Percentiles rank a stretch among this genome's conserved stretches.
phyloP scores from a whole-genome alignment of 92 coral and sea anemone species.

The Porites divaricata region DNA sequence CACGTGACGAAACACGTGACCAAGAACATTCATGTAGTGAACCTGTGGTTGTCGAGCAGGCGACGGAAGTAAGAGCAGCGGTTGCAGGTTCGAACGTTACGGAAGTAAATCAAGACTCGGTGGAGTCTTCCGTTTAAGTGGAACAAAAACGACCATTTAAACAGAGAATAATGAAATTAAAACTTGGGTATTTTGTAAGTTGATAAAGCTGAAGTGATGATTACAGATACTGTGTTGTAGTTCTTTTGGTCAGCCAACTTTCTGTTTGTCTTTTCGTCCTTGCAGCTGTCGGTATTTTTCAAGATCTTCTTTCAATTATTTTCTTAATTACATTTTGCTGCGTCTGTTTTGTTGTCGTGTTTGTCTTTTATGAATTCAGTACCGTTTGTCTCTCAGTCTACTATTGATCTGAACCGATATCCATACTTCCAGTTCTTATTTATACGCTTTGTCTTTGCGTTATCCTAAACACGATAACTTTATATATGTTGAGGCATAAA shows the following conservation, averaged over 20 bases:
- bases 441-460: background rate
- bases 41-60: background rate
- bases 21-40: background rate
- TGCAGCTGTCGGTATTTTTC: background rate
- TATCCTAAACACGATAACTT: background rate
- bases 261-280: background rate
- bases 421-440: background rate
- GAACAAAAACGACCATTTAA: background rate
- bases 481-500: background rate
- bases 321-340: background rate
- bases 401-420: no score
- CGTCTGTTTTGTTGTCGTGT: background rate
- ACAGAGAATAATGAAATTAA: background rate
- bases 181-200: background rate
- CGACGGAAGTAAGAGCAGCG: conserved; percentile 13
- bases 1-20: conserved; percentile 15
- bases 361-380: background rate
- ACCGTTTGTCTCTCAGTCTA: background rate
- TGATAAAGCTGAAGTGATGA: background rate
- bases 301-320: no score
- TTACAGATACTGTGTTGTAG: background rate
- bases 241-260: background rate
- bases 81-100: background rate
- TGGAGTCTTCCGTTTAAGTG: conserved; percentile 47
- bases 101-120: conserved; percentile 33